phyloP scores from a whole-genome alignment of 2,113 vertebrate species.

The Gallinago jamesoni region DNA sequence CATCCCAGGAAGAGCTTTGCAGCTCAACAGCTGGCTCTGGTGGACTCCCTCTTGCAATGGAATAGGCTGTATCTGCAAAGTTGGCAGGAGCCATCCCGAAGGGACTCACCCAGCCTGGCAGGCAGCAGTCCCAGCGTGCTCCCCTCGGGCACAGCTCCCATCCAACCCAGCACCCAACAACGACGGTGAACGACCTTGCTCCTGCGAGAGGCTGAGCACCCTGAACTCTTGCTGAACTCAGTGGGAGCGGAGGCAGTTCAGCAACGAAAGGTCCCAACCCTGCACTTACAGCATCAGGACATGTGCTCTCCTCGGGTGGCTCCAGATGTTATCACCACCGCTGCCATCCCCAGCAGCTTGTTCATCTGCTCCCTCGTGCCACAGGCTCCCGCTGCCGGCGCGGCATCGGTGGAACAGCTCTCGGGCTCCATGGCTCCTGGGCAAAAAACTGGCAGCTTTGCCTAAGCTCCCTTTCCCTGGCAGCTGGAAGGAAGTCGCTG shows the following conservation, averaged over 20 bases:
- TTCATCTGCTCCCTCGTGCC: conserved; percentile 39
- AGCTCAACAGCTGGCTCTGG: background rate
- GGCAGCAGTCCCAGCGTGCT: background rate
- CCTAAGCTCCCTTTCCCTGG: background rate
- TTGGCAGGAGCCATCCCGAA: background rate
- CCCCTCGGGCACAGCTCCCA: background rate
- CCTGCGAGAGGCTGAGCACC: background rate
- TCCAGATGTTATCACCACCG: conserved; percentile 52
- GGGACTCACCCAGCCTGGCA: background rate
- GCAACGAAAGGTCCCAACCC: background rate
- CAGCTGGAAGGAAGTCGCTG: background rate
- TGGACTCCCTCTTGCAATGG: background rate
- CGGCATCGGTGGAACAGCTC: background rate
- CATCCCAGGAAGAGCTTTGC: background rate
- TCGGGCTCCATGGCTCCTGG: background rate
- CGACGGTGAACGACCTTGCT: background rate
- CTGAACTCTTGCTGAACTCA: conserved; percentile 18
- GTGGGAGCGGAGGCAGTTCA: background rate
- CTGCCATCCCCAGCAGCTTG: conserved; percentile 19
- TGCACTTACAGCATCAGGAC: conserved; percentile 26
- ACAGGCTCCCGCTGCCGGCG: conserved; percentile 35
- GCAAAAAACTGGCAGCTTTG: conserved; percentile 44
- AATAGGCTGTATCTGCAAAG: background rate
- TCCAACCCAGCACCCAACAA: background rate
- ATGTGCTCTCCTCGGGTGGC: conserved; percentile 17